These are phyloP conservation scores for Parasteatoda tepidariorum DNA, from an alignment of 1,140 invertebrate genomes.

Conservation along the genomic window DNA sequence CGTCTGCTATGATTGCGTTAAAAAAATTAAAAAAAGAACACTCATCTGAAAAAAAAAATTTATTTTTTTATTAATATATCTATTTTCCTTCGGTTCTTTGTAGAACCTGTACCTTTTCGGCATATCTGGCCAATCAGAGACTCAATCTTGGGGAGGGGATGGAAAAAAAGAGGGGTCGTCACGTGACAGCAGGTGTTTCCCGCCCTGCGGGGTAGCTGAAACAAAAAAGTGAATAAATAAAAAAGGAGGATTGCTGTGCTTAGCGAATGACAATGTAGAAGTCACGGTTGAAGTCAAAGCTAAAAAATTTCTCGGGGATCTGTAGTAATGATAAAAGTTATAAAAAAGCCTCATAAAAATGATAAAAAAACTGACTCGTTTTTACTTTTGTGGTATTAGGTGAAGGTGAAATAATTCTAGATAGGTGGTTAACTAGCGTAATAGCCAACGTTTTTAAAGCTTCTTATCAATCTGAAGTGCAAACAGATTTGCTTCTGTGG, in stretches of 20 bases:
- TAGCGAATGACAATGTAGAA: slow-evolving; percentile 42
- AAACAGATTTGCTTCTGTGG: slow-evolving; percentile 31
- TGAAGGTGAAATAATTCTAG: slow-evolving; percentile 1
- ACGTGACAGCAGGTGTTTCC: slow-evolving; percentile 52
- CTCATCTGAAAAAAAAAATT: neutral
- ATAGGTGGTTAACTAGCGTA: slow-evolving; percentile 26
- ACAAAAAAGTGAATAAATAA: neutral
- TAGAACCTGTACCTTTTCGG: slow-evolving; percentile 36
- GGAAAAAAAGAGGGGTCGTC: neutral
- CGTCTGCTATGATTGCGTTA: slow-evolving; percentile 5
- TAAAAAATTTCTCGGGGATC: neutral
- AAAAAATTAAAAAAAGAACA: slow-evolving; percentile 1
- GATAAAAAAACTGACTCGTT: neutral
- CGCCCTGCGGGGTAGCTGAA: slow-evolving; percentile 16
- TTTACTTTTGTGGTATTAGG: slow-evolving; percentile 2
- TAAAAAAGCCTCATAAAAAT: slow-evolving; percentile 14
- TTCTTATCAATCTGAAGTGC: slow-evolving; percentile 5
- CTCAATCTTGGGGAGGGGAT: slow-evolving; percentile 3
- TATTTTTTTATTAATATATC: slow-evolving; percentile 16
- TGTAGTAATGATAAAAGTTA: slow-evolving; percentile 25
- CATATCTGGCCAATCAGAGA: slow-evolving; percentile 44
- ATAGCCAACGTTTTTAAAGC: slow-evolving; percentile 15
- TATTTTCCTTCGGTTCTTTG: slow-evolving; percentile 32
- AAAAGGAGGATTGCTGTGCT: neutral
- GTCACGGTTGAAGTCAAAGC: neutral